These are phyloP conservation scores for Dendroctonus ponderosae DNA, from an alignment of 1,140 invertebrate genomes.

Conservation along the genomic window DNA sequence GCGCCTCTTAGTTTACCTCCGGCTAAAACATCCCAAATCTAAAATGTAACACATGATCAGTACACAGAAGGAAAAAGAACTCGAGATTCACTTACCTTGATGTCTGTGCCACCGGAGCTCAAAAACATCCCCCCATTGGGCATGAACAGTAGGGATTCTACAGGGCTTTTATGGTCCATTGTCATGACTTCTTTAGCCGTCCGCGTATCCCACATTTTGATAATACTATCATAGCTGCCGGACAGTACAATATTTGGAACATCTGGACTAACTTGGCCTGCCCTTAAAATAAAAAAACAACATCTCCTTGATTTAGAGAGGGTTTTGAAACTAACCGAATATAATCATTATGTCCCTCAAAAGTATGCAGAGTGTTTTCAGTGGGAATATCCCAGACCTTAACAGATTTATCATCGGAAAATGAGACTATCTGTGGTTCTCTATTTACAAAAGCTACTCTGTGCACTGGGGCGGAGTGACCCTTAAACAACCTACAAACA, in stretches of 20 bases:
- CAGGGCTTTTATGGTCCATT: slow-evolving; percentile 85
- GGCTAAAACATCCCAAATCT: slow-evolving; percentile 86
- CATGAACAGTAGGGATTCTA: slow-evolving; percentile 87
- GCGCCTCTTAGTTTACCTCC: slow-evolving; percentile 79
- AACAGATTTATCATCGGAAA: slow-evolving; percentile 91
- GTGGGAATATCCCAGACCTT: slow-evolving; percentile 86
- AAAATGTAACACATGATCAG: no score
- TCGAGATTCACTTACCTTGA: slow-evolving; percentile 56
- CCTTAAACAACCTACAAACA: slow-evolving; percentile 57
- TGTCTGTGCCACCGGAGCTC: slow-evolving; percentile 87
- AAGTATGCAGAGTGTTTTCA: slow-evolving; percentile 68
- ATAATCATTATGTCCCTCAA: slow-evolving; percentile 76
- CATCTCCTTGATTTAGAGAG: no score
- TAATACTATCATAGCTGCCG: slow-evolving; percentile 91
- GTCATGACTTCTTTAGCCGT: slow-evolving; percentile 66
- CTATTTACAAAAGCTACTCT: slow-evolving; percentile 79
- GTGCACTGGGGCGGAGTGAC: slow-evolving; percentile 71
- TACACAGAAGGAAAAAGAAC: neutral
- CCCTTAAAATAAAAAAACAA: no score
- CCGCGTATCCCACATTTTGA: slow-evolving; percentile 87
- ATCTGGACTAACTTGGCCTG: slow-evolving; percentile 74
- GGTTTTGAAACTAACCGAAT: no score
- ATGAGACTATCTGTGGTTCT: slow-evolving; percentile 79
- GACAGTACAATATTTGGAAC: slow-evolving; percentile 76
- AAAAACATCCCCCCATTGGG: slow-evolving; percentile 88